Evolutionary conservation across 2,113 vertebrate species (phyloP).

Genomic region (Erythrolamprus reginae): DNA sequence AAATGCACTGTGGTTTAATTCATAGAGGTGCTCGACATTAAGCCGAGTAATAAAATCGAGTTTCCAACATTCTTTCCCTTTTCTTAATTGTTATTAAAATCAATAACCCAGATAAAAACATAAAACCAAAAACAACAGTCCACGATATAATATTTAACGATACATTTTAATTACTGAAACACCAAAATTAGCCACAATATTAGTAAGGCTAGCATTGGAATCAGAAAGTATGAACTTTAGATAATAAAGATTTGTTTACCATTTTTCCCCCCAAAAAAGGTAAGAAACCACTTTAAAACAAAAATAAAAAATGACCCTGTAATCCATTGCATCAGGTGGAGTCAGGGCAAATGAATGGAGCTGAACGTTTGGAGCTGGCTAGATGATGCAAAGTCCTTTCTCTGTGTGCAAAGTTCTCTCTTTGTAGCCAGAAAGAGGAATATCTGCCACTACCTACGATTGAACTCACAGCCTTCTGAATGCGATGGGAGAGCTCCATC

Average conservation of each 20-base stretch:
- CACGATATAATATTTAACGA: not conserved
- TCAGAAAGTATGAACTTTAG: not conserved
- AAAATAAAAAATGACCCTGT: not conserved
- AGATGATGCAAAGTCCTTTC: not conserved
- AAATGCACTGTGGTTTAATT: not conserved
- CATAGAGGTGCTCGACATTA: not conserved
- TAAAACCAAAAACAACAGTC: not conserved
- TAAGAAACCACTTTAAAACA: not conserved
- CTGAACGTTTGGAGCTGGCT: not conserved
- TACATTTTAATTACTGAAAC: not conserved
- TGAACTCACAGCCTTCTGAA: not conserved
- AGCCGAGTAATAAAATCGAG: not conserved
- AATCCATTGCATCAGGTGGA: not conserved
- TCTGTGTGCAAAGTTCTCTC: too few species aligned
- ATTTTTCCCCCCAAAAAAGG: not conserved
- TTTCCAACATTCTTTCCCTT: not conserved
- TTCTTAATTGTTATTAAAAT: not conserved
- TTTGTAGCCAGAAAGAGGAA: not conserved
- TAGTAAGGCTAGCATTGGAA: not conserved
- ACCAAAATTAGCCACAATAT: not conserved
- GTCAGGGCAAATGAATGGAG: not conserved
- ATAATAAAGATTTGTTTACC: not conserved
- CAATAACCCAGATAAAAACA: not conserved
- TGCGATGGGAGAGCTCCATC: not conserved
- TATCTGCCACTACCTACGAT: not conserved